A percentile compares a stretch with the other conserved stretches of the same genome.
These are phyloP conservation scores for Chaetogeoica ovagalla DNA, from an alignment of 2,888 invertebrate species.

Conservation along the genomic window DNA sequence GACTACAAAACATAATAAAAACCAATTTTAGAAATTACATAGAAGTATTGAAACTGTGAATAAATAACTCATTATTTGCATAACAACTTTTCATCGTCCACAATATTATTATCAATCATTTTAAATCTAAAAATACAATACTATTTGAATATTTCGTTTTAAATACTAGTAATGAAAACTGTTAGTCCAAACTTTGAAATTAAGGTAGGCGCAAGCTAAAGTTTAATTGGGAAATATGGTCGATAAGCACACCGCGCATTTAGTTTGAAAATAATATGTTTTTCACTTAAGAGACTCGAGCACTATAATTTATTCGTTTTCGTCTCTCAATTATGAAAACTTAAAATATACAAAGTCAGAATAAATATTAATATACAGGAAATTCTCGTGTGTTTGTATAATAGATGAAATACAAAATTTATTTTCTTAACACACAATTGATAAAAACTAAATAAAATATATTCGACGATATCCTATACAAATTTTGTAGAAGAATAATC, in stretches of 20 bases:
- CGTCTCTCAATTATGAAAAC: background rate
- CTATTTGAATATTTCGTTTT: background rate
- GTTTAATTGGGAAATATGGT: conserved; percentile 6
- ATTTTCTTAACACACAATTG: too few species aligned
- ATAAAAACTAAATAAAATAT: too few species aligned
- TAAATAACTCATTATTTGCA: background rate
- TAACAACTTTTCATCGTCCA: background rate
- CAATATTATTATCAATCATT: background rate
- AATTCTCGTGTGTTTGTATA: background rate
- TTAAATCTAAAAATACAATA: background rate
- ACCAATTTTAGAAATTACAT: background rate
- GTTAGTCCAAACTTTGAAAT: conserved; percentile 8
- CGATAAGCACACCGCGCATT: background rate
- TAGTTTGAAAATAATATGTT: background rate
- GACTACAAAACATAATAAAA: background rate
- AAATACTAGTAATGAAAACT: background rate
- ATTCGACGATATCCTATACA: too few species aligned
- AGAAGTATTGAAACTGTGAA: background rate
- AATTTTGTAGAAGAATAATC: too few species aligned
- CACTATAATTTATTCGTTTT: background rate
- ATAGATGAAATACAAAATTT: background rate
- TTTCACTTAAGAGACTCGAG: background rate
- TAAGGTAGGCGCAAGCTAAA: background rate
- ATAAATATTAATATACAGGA: background rate
- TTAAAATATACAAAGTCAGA: background rate